phyloP scores from a whole-genome alignment of 2,888 invertebrate genomes.

The Cinara cedri region DNA sequence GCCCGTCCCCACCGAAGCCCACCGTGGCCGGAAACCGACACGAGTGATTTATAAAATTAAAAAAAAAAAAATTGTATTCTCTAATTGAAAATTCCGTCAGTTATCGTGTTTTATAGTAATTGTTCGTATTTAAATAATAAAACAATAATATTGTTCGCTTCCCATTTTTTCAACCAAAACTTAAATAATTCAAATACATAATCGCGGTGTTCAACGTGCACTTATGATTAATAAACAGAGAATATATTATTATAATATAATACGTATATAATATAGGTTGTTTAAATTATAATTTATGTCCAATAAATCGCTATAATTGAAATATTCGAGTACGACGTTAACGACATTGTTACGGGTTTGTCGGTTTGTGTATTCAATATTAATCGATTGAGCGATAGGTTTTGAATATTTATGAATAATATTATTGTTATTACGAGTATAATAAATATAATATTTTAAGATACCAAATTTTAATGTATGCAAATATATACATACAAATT shows the following conservation, averaged over 20 bases:
- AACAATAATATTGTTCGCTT: no score
- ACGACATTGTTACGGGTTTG: background rate
- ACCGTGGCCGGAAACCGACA: background rate
- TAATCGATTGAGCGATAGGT: background rate
- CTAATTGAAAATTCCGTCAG: background rate
- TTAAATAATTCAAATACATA: no score
- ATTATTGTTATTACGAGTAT: background rate
- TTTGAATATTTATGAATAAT: background rate
- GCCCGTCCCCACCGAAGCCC: background rate
- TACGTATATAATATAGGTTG: no score
- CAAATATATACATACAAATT: no score
- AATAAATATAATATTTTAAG: background rate
- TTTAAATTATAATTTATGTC: no score
- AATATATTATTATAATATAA: no score
- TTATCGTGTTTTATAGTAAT: no score
- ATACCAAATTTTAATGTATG: background rate
- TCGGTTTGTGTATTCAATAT: conserved; percentile 3
- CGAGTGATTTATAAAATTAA: background rate
- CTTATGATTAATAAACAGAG: no score
- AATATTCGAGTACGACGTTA: background rate
- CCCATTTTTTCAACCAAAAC: no score
- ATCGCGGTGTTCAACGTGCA: no score
- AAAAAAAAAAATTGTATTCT: background rate
- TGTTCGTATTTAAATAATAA: no score
- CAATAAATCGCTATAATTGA: background rate